phyloP scores from a whole-genome alignment of 2,797 vertebrate genomes.

The Sebastes kiyomatsui region DNA sequence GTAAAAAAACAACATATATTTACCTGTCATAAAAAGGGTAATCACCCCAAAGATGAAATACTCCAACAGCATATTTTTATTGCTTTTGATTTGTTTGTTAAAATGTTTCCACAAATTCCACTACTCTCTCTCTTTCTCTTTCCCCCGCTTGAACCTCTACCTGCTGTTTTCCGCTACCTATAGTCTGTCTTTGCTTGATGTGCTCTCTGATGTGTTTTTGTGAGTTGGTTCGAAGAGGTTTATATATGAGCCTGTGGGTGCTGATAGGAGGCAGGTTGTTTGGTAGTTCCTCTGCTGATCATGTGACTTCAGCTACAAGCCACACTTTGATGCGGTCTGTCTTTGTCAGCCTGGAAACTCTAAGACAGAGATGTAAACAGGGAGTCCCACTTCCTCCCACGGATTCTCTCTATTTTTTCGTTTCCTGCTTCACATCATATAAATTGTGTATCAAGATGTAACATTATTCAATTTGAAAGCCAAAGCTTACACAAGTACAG shows the following conservation, averaged over 20 bases:
- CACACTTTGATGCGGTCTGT: slow-evolving; percentile 63
- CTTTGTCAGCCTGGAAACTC: slow-evolving; percentile 77
- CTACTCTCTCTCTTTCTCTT: not conserved
- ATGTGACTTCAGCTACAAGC: slow-evolving; percentile 70
- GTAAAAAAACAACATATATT: not conserved
- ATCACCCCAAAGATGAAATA: slow-evolving; percentile 56
- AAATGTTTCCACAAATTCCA: not conserved
- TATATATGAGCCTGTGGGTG: slow-evolving; percentile 60
- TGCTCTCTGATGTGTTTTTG: slow-evolving; percentile 11
- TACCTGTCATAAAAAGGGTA: slow-evolving; percentile 66
- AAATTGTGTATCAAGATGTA: not conserved
- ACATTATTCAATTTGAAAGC: not conserved
- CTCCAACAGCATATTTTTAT: slow-evolving; percentile 24
- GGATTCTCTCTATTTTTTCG: slow-evolving; percentile 72
- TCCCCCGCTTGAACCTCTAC: not conserved
- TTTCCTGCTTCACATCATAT: slow-evolving; percentile 12
- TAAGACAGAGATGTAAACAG: slow-evolving; percentile 69
- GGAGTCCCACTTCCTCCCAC: slow-evolving; percentile 77
- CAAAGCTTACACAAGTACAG: not conserved
- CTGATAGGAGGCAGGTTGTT: not conserved
- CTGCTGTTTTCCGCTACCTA: not conserved
- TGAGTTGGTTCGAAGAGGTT: not conserved
- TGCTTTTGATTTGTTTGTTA: not conserved
- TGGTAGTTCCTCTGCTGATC: slow-evolving; percentile 71
- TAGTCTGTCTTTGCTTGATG: not conserved